Evolutionary conservation across 2,113 vertebrate species (phyloP).

Genomic region (Tupaia tana): DNA sequence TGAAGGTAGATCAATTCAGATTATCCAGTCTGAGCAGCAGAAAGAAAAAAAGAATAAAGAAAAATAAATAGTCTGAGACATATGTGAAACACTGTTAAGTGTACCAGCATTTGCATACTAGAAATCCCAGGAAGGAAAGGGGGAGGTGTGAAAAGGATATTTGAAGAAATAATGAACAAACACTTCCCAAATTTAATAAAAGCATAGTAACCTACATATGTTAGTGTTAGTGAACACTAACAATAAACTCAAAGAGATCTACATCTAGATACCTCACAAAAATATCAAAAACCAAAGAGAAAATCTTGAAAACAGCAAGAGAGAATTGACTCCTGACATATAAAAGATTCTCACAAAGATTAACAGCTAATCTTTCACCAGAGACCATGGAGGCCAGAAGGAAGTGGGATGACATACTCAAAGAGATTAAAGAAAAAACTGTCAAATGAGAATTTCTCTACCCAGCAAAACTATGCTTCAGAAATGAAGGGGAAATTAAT

Average conservation of each 20-base stretch:
- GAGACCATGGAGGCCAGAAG: not conserved
- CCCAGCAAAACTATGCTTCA: not conserved
- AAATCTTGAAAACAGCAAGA: not conserved
- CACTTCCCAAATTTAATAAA: not conserved
- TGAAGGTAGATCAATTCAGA: not conserved
- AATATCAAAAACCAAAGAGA: not conserved
- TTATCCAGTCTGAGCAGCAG: not conserved
- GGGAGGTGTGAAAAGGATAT: not conserved
- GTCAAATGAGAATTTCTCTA: not conserved
- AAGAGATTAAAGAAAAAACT: not conserved
- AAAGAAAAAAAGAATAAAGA: not conserved
- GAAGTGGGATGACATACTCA: not conserved
- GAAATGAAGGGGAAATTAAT: not conserved
- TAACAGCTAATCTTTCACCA: not conserved
- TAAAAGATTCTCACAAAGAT: not conserved
- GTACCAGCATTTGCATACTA: not conserved
- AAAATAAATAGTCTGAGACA: not conserved
- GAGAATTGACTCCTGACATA: not conserved
- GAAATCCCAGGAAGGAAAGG: not conserved
- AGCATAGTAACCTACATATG: not conserved
- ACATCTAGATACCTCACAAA: not conserved
- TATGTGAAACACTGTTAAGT: not conserved
- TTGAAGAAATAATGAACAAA: not conserved
- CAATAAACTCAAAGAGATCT: too few species aligned
- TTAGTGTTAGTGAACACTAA: too few species aligned